A percentile compares a stretch with the other conserved stretches of the same genome.
Evolutionary conservation across 1,140 invertebrate species (phyloP).

Genomic region (Drosophila sturtevanti): DNA sequence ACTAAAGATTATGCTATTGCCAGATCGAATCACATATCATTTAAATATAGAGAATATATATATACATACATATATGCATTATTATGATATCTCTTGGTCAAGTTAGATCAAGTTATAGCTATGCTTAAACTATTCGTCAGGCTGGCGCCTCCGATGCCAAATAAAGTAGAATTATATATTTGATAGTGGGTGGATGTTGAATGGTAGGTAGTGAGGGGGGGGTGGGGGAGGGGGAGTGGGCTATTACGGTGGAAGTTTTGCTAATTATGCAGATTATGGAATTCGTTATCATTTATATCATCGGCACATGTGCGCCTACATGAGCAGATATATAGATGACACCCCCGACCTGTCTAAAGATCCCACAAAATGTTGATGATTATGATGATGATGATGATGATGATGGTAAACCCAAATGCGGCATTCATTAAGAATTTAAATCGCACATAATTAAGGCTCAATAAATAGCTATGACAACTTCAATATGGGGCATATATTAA

Average conservation of each 20-base stretch:
- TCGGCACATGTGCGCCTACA: slow-evolving; percentile 62
- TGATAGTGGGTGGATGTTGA: too few species aligned
- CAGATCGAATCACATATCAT: too few species aligned
- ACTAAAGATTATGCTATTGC: too few species aligned
- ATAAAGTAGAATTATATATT: background rate
- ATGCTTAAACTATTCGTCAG: background rate
- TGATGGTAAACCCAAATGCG: slow-evolving; percentile 49
- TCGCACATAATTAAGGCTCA: slow-evolving; percentile 76
- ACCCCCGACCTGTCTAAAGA: slow-evolving; percentile 25
- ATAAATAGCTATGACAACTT: slow-evolving; percentile 68
- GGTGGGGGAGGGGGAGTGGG: background rate
- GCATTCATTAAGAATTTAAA: slow-evolving; percentile 81
- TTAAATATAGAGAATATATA: too few species aligned
- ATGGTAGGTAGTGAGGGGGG: too few species aligned
- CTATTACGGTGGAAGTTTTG: too few species aligned
- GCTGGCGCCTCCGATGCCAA: background rate
- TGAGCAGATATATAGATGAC: background rate
- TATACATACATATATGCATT: too few species aligned
- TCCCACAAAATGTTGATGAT: too few species aligned
- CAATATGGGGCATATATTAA: slow-evolving; percentile 69
- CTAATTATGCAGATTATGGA: slow-evolving; percentile 60
- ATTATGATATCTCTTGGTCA: too few species aligned
- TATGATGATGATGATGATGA: background rate
- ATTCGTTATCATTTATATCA: slow-evolving; percentile 76
- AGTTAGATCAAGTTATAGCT: background rate